Evolutionary conservation across 2,113 vertebrate genomes (phyloP).

Genomic region (Burhinus bistriatus): DNA sequence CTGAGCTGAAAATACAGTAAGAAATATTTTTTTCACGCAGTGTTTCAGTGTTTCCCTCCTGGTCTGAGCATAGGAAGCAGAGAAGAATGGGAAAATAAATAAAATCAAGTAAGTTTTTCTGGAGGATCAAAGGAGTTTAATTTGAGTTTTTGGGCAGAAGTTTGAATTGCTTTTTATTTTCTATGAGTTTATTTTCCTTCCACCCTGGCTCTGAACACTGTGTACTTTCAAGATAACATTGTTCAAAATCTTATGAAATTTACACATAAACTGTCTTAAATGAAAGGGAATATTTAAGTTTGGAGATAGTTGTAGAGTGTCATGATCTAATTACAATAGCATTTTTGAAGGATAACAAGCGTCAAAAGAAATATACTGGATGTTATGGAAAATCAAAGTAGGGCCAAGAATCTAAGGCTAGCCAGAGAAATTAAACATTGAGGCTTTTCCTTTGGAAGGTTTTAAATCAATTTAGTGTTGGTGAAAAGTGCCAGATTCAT

Average conservation of each 20-base stretch:
- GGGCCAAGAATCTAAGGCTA: conserved; percentile 41
- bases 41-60: neutral
- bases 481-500: neutral
- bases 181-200: conserved; percentile 52
- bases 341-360: conserved; percentile 35
- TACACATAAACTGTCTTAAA: conserved; percentile 17
- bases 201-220: conserved; percentile 8
- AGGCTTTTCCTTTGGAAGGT: conserved; percentile 53
- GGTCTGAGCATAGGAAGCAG: conserved; percentile 21
- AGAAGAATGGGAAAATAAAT: conserved; percentile 59
- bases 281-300: conserved; percentile 45
- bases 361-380: conserved; percentile 37
- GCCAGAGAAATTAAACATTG: conserved; percentile 47
- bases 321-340: conserved; percentile 50
- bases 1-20: conserved; percentile 15
- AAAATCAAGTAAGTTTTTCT: conserved; percentile 40
- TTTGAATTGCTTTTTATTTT: conserved; percentile 39
- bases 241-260: conserved; percentile 48
- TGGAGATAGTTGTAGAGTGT: conserved; percentile 10
- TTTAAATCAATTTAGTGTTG: conserved; percentile 46
- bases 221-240: conserved; percentile 50
- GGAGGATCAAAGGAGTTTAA: conserved; percentile 43
- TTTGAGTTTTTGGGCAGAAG: conserved; percentile 9
- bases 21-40: neutral
- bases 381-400: conserved; percentile 44